Evolutionary conservation across 2,113 vertebrate genomes (phyloP), one percentile per base, ranked within the genome.

Genomic region (Corydoras maculifer): DNA sequence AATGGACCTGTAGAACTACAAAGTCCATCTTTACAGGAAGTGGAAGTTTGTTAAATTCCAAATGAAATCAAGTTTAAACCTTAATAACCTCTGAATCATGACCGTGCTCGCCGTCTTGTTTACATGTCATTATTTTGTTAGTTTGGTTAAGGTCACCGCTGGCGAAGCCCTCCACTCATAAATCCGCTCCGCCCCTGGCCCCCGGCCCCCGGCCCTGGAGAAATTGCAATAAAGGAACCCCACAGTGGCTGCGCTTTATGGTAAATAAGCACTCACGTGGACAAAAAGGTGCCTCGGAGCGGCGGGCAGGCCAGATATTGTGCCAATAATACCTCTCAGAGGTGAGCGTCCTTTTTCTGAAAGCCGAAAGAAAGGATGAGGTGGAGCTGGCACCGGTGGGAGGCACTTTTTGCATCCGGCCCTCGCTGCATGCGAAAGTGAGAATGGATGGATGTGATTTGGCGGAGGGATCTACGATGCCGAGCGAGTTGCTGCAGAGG

Each of bases 401-500:
- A 74, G 43, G 59, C 63, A 62, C 51, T 50, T 65, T 68, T 62
- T 68, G 69, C 72, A 62, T 58, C 54, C 32, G 14, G 18, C 32
- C 53, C 51, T 12, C 60, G 15, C 18, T 55, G 62, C 30, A 64
- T 61, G 48, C 11, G 65, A 14, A 63, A 50, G 43, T 53, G 30
- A 32, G 25, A 69, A 53, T 11, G 51, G 64, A 65, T 62, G 50
- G 35, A 57, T 70, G 58, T 51, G 59, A 58, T 75, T 75, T 77
- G 66, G 31, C 64, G 35, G 67, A 67, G 68, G 64, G 75, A 51
- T 25, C 18, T 61, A 61, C 30, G 69, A 64, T 69, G 66, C 57
- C 72, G 69, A 72, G 68, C 9, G 11, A 48, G 58, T 25, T 69
- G 77, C 67, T 49, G 75, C 60, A 72, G 64, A 78, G 74, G 68